Conservation (phyloP, 2,888 invertebrate species). For the Microdon myrmicae region DNA sequence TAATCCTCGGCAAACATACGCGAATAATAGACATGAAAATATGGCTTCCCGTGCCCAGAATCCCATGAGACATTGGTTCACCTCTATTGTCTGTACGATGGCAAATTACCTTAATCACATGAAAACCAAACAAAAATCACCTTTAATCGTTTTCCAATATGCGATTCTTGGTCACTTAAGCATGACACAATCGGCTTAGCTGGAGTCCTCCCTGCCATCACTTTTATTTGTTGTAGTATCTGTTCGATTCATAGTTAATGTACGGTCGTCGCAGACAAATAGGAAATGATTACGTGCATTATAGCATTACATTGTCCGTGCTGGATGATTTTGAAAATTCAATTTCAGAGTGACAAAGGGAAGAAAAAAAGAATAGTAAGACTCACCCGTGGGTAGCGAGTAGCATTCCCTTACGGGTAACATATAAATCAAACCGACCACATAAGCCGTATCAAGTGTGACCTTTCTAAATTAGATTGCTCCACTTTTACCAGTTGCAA, state of each 20-base stretch:
- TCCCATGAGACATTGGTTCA: conserved; percentile 28
- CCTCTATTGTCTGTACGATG: conserved; percentile 10
- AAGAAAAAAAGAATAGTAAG: too few species aligned
- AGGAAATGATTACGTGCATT: conserved; percentile 12
- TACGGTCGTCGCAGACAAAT: conserved; percentile 10
- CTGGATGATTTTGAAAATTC: conserved; percentile 14
- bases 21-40: conserved; percentile 18
- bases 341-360: conserved; percentile 1
- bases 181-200: conserved; percentile 46
- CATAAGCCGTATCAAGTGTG: conserved; percentile 51
- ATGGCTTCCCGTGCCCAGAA: conserved; percentile 35
- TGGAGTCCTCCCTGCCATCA: conserved; percentile 14
- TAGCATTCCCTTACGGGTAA: conserved; percentile 22
- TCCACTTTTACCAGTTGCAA: conserved; percentile 43
- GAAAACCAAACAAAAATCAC: conserved; percentile 48
- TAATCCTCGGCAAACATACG: conserved; percentile 20
- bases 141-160: conserved; percentile 51
- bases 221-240: not conserved
- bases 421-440: conserved; percentile 47
- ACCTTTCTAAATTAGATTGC: conserved; percentile 50
- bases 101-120: conserved; percentile 45
- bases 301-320: not conserved
- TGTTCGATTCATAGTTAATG: conserved; percentile 10
- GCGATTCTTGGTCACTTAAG: conserved; percentile 48
- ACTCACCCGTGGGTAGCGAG: not conserved